phyloP scores from a whole-genome alignment of 2,113 vertebrate species.

The Hylia prasina region DNA sequence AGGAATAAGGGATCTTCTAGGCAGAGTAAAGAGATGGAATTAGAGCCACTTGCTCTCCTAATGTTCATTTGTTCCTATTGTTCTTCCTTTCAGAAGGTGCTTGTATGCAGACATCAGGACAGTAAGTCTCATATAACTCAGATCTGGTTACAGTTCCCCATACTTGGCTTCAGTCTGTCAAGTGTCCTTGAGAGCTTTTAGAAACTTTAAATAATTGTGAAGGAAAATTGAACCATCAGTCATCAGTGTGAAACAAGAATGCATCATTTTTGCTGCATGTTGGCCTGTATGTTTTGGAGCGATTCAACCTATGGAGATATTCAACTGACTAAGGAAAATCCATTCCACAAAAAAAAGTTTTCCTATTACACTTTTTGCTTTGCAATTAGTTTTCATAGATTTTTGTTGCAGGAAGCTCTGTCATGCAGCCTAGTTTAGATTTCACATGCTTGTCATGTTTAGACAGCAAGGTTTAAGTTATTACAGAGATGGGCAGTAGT shows the following conservation, averaged over 20 bases:
- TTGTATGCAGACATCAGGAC: not conserved
- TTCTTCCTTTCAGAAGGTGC: not conserved
- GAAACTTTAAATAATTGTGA: not conserved
- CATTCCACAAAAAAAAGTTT: not conserved
- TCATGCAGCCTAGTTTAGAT: not conserved
- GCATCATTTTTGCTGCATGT: not conserved
- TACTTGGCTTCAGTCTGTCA: not conserved
- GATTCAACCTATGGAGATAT: not conserved
- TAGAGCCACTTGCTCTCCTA: not conserved
- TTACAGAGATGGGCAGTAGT: not conserved
- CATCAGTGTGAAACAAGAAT: not conserved
- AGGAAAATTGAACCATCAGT: not conserved
- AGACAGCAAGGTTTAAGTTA: not conserved
- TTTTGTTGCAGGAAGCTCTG: not conserved
- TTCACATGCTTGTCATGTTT: not conserved
- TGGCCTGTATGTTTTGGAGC: not conserved
- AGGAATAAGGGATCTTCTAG: not conserved
- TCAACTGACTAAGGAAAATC: not conserved
- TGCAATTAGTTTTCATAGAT: not conserved
- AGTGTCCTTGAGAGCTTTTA: not conserved
- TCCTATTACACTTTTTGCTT: not conserved
- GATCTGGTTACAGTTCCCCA: not conserved
- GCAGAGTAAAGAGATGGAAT: not conserved
- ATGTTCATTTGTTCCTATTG: not conserved
- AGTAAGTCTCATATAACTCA: not conserved